Evolutionary conservation across 2,113 vertebrate genomes (phyloP).

Genomic region (Cavia porcellus): DNA sequence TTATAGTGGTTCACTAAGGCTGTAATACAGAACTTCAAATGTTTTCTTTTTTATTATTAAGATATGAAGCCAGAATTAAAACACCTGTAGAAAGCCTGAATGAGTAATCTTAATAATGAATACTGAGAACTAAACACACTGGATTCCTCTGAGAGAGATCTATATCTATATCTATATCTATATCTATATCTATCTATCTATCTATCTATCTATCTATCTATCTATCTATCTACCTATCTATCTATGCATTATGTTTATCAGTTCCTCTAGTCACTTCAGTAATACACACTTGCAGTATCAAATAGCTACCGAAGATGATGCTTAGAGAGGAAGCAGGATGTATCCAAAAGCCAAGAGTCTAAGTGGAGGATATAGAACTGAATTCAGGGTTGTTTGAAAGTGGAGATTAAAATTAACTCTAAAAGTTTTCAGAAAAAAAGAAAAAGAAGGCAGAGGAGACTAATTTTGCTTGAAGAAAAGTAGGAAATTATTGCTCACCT

Average conservation of each 20-base stretch:
- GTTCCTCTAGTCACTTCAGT: background rate
- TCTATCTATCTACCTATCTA: background rate
- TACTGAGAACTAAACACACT: background rate
- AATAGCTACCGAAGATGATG: background rate
- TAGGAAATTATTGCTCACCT: slow-evolving; percentile 29
- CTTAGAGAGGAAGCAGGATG: background rate
- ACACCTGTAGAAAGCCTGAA: background rate
- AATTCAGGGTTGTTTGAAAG: background rate
- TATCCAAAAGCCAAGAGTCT: background rate
- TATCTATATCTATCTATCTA: no score
- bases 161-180: no score
- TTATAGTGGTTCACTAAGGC: background rate
- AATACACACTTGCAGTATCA: slow-evolving; percentile 14
- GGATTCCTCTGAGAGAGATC: background rate
- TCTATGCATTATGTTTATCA: background rate
- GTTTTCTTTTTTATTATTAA: slow-evolving; percentile 10
- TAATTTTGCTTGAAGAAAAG: background rate
- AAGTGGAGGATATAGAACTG: slow-evolving; percentile 1
- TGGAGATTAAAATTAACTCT: background rate
- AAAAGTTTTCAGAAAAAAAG: background rate
- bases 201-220: no score
- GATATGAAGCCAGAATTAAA: slow-evolving; percentile 1
- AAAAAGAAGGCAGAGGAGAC: background rate
- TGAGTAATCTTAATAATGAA: slow-evolving; percentile 26
- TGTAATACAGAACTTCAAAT: slow-evolving; percentile 1